Base-by-base conservation (phyloP, 2,797 vertebrate species). In the Cyprinodon diabolis region DNA sequence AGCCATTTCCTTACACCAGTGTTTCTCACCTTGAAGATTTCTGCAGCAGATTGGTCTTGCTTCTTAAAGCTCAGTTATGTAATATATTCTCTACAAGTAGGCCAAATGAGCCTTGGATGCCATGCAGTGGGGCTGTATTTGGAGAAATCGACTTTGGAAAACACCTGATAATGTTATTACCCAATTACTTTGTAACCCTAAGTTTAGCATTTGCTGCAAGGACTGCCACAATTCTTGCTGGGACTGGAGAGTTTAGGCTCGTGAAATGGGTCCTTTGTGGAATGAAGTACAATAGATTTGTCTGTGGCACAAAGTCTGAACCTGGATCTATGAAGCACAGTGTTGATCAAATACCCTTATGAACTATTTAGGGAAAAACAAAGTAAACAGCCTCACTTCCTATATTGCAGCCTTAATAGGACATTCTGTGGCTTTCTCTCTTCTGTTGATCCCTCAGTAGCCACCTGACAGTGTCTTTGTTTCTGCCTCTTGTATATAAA, bases 21-120 rank as follows among this genome's bases (percentile, higher is more conserved):
- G 70, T 73, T 51, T 55, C 75, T 85, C 84, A 89, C 79, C 86
- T 78, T 73, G 66, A 57, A 79, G 66, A 78, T 87, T 74, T 87
- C 75, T 68, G 72, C 83, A 87, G 69, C 82, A 80, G 23, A 82
- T 66, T 78, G 80, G 80, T 75, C 76, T 78, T 75, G 48, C 71
- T 75, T 69, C 51, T 57, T 81, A 78, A 71, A 66, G 12, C 78
- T 79, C 48, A 65, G 23, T 91, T 86, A 76, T 65, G 76, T 82
- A 89, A 84, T 81, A 62, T 63, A 82, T 81, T 75, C 52, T 84
- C 70, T 83, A 80, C 54, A 76, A 63, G 49, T 3, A n/a, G 65
- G 68, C 47, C 30, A 76, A 79, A 79, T 78, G 57, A 78, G 70
- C 15, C 71, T 66, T 55, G 71, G 77, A 77, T 82, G 68, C 60